Base-by-base conservation (phyloP, 2,113 vertebrate genomes). In the Opisthocomus hoazin region DNA sequence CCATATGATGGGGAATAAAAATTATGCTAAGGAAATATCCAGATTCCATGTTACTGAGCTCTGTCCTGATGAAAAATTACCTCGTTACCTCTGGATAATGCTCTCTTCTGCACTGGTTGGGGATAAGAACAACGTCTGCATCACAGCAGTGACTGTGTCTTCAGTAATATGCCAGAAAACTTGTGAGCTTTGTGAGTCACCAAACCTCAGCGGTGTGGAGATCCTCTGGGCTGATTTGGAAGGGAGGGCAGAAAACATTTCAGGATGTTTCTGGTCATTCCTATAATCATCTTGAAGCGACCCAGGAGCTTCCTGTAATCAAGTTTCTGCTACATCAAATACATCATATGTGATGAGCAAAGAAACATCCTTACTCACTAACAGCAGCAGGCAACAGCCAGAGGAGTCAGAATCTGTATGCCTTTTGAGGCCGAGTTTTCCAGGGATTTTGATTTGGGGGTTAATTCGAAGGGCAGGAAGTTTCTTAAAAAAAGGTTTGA, bases 131-230 rank as follows among this genome's bases (percentile, higher is more conserved):
- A 92, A 37, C 77, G 32, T 93, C 58, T 27, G 16, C 83, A 84
- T 88, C 86, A 58, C 16, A 88, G 58, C 79, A 78, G 45, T 94
- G 83, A 92, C 86, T 86, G 54, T 36, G 46, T 45, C 64, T 93
- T 96, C 79, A 97, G 92, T 96, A 95, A 96, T 90, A 85, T 84
- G 64, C 87, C 78, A 94, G 63, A 88, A 95, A 88, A 90, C 45
- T 84, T 80, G 21, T 58, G n/a, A 94, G n/a, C 29, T 96, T 76
- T 65, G 43, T 94, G 87, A 90, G 56, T 94, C 90, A 95, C 75
- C 66, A 74, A 54, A 80, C 73, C 22, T 86, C 37, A 94, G 50
- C 50, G 21, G 24, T 82, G 37, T 57, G 19, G 48, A 89, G 32
- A 61, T 87, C 56, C 46, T 96, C 48, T 77, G 63, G 27, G 65